These are phyloP conservation scores for Cyaniris semiargus DNA, from an alignment of 2,888 invertebrate genomes.

Conservation along the genomic window DNA sequence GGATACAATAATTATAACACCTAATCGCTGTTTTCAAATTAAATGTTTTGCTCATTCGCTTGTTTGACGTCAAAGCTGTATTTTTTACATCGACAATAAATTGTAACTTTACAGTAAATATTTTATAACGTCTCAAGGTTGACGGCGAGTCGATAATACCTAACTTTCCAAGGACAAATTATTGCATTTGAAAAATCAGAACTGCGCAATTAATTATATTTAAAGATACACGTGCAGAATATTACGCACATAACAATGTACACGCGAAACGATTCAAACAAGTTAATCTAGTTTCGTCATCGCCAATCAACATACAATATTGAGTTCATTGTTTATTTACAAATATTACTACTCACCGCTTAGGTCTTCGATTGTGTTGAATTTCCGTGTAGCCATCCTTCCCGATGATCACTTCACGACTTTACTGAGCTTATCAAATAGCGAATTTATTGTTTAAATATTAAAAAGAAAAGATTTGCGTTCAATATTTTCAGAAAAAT, in stretches of 20 bases:
- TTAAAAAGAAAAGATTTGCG: conserved; percentile 43
- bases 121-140: conserved; percentile 49
- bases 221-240: conserved; percentile 33
- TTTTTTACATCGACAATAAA: background rate
- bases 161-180: conserved; percentile 49
- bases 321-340: conserved; percentile 61
- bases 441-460: conserved; percentile 7
- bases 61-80: background rate
- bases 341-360: conserved; percentile 64
- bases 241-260: conserved; percentile 31
- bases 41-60: background rate
- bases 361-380: conserved; percentile 74
- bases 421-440: conserved; percentile 37
- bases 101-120: conserved; percentile 8
- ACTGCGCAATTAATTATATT: conserved; percentile 48
- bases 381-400: conserved; percentile 70
- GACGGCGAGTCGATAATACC: conserved; percentile 43
- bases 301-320: conserved; percentile 46
- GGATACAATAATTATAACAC: background rate
- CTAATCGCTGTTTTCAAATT: background rate
- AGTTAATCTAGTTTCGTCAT: conserved; percentile 54
- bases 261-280: conserved; percentile 42
- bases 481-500: conserved; percentile 39
- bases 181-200: conserved; percentile 43
- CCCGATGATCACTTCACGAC: conserved; percentile 43